A percentile compares a stretch with the other conserved stretches of the same genome.
phyloP scores from a whole-genome alignment of 2,797 vertebrate genomes.

The Acanthopagrus latus region DNA sequence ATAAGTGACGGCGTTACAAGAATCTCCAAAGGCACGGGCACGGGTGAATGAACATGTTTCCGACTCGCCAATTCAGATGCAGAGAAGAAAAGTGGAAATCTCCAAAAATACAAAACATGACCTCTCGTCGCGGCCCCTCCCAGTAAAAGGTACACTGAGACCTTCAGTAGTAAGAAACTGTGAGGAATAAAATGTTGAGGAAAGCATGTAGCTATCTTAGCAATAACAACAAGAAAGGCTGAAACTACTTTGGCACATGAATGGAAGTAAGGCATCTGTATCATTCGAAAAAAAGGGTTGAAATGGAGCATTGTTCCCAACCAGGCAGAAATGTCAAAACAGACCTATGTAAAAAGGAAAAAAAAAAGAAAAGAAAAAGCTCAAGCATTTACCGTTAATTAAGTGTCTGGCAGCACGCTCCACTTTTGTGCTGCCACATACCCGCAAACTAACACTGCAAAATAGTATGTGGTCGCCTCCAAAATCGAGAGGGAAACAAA shows the following conservation, averaged over 20 bases:
- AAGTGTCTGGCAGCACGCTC: constrained; percentile 59
- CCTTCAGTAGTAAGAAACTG: constrained; percentile 49
- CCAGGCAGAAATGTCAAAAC: constrained; percentile 57
- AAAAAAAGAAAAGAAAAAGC: constrained; percentile 30
- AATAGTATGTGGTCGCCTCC: constrained; percentile 47
- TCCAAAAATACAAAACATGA: constrained; percentile 55
- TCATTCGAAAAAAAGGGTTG: constrained; percentile 68
- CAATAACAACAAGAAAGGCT: constrained; percentile 75
- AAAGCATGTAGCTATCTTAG: constrained; percentile 71
- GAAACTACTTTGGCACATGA: constrained; percentile 89
- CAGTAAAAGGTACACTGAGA: constrained; percentile 24
- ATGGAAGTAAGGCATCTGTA: constrained; percentile 90
- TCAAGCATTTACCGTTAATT: constrained; percentile 56
- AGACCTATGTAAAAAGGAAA: constrained; percentile 20
- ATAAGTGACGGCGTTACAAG: constrained; percentile 56
- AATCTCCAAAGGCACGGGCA: constrained; percentile 80
- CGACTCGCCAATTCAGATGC: constrained; percentile 43
- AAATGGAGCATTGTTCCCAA: constrained; percentile 79
- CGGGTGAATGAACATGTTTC: constrained; percentile 68
- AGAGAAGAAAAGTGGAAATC: constrained; percentile 51
- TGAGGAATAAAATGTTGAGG: constrained; percentile 66
- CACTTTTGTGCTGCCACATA: constrained; percentile 56
- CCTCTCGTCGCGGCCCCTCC: constrained; percentile 40
- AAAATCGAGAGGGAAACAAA: constrained; percentile 15
- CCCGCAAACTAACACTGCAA: constrained; percentile 65